Evolutionary conservation across 2,888 invertebrate species (phyloP).

Genomic region (Anticlea derivata): DNA sequence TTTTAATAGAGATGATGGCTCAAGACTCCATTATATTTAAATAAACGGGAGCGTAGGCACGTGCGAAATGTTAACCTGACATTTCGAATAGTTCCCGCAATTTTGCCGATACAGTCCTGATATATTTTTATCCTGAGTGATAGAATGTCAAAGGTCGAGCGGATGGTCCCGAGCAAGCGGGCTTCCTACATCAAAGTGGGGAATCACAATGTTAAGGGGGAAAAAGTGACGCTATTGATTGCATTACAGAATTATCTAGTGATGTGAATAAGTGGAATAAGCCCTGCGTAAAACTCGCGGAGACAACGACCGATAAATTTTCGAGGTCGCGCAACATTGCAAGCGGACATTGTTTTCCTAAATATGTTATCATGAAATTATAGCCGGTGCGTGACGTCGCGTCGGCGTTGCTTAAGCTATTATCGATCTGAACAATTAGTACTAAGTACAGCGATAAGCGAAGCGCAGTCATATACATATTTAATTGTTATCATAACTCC

Average conservation of each 20-base stretch:
- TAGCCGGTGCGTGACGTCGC: conserved; percentile 50
- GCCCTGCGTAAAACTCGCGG: conserved; percentile 58
- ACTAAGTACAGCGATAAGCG: conserved; percentile 23
- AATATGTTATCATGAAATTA: conserved; percentile 56
- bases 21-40: conserved; percentile 66
- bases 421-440: conserved; percentile 32
- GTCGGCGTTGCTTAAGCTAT: conserved; percentile 36
- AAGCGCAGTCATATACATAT: conserved; percentile 14
- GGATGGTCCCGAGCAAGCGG: neutral
- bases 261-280: conserved; percentile 35
- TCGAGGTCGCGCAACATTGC: conserved; percentile 54
- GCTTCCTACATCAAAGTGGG: neutral
- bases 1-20: conserved; percentile 76
- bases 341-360: conserved; percentile 53
- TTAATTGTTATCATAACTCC: conserved; percentile 19
- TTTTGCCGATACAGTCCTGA: conserved; percentile 37
- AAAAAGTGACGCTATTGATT: neutral
- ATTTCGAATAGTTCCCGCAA: conserved; percentile 46
- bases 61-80: conserved; percentile 62
- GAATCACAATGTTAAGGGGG: neutral
- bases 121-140: conserved; percentile 42
- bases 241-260: conserved; percentile 11
- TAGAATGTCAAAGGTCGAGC: conserved; percentile 42
- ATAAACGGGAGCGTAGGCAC: conserved; percentile 56
- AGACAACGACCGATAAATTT: conserved; percentile 72